A percentile compares a stretch with the other conserved stretches of the same genome.
These are phyloP conservation scores for Monochamus alternatus DNA, from an alignment of 2,888 invertebrate species.

Conservation along the genomic window DNA sequence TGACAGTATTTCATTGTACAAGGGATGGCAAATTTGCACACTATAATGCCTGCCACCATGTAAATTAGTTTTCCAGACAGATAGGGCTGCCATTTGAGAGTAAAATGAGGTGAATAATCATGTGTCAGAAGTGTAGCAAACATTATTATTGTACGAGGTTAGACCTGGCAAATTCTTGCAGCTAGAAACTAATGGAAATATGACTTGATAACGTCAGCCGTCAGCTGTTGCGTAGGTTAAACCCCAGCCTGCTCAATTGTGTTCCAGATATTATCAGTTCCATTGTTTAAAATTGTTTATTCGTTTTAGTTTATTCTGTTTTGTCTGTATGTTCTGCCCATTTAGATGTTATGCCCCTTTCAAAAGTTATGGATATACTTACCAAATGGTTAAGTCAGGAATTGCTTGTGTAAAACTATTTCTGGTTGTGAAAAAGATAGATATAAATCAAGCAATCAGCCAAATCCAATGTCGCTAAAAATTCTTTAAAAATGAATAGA, in stretches of 20 bases:
- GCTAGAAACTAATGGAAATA: constrained; percentile 17
- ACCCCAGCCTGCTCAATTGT: constrained; percentile 16
- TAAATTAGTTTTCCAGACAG: constrained; percentile 36
- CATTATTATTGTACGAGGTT: constrained; percentile 45
- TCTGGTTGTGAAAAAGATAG: too few relatives aligned
- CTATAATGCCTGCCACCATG: constrained; percentile 27
- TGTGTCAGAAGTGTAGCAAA: constrained; percentile 40
- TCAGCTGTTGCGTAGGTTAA: constrained; percentile 12
- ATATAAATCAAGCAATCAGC: too few relatives aligned
- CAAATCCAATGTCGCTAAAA: too few relatives aligned
- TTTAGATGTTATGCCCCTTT: too few relatives aligned
- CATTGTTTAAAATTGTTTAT: too few relatives aligned
- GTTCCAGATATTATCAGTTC: too few relatives aligned
- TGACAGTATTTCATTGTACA: constrained; percentile 1
- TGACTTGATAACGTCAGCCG: constrained; percentile 20
- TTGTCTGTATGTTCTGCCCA: too few relatives aligned
- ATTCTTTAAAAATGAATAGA: too few relatives aligned
- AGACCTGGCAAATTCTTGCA: constrained; percentile 32
- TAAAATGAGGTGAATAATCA: constrained; percentile 48
- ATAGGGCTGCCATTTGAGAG: constrained; percentile 47
- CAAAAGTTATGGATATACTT: too few relatives aligned
- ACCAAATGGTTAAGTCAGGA: too few relatives aligned
- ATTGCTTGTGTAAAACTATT: too few relatives aligned
- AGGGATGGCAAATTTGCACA: constrained; percentile 31
- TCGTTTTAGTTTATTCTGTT: too few relatives aligned